These are phyloP conservation scores for Athalia rosae DNA, from an alignment of 2,888 invertebrate species.

Conservation along the genomic window DNA sequence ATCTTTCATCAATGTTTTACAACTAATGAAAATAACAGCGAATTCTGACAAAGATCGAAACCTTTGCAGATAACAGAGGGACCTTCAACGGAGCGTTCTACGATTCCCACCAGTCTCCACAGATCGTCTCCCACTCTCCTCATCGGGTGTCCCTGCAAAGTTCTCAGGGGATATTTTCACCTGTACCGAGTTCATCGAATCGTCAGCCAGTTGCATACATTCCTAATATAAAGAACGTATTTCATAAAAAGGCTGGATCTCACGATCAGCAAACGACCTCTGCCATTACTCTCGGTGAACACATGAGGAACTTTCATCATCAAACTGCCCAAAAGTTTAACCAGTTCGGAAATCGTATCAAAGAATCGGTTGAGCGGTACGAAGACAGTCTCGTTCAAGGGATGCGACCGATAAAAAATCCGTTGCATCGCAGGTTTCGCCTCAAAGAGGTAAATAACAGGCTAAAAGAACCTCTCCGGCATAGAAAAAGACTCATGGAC, in stretches of 20 bases:
- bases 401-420: not conserved
- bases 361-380: not conserved
- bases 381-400: not conserved
- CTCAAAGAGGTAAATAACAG: not conserved
- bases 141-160: not conserved
- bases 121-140: not conserved
- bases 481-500: not conserved
- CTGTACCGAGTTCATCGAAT: not conserved
- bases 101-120: not conserved
- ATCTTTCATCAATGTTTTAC: not conserved
- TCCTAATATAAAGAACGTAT: not conserved
- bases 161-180: not conserved
- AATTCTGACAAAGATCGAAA: not conserved
- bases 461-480: not conserved
- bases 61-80: not conserved
- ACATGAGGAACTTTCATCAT: not conserved
- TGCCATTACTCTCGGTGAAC: slow-evolving; percentile 1
- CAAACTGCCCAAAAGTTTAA: not conserved
- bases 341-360: not conserved
- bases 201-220: not conserved
- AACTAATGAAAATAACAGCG: not conserved
- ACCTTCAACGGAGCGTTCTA: not conserved
- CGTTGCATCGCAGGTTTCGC: not conserved
- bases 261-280: not conserved
- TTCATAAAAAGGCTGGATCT: too few relatives aligned